Conservation (phyloP, 1,140 invertebrate genomes). For the Aricia agestis region DNA sequence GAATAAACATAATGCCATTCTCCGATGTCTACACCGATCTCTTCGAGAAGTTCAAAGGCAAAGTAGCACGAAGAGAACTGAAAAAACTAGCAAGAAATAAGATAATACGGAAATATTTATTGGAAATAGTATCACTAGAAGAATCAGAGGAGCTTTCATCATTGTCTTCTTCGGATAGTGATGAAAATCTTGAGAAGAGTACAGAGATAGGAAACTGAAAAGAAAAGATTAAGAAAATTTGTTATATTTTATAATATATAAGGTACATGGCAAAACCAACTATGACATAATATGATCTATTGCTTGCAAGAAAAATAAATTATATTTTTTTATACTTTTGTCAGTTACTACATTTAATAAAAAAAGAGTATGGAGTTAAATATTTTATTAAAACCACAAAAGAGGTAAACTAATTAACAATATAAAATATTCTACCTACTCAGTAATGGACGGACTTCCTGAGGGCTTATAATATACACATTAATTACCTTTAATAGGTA, state of each 20-base stretch:
- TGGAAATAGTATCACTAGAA: neutral
- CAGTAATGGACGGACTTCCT: slow-evolving; percentile 53
- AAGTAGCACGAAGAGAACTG: slow-evolving; percentile 45
- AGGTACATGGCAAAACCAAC: neutral
- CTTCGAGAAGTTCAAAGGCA: slow-evolving; percentile 54
- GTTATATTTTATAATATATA: no score
- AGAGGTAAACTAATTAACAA: neutral
- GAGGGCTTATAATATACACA: slow-evolving; percentile 42
- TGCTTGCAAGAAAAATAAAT: no score
- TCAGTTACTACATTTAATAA: neutral
- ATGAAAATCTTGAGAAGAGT: neutral
- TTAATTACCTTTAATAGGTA: slow-evolving; percentile 15
- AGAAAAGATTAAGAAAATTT: neutral
- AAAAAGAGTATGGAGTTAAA: neutral
- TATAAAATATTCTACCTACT: slow-evolving; percentile 21
- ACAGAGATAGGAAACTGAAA: neutral
- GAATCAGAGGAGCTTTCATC: neutral
- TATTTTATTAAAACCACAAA: neutral
- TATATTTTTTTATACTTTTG: no score
- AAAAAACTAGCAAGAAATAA: slow-evolving; percentile 35
- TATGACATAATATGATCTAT: no score
- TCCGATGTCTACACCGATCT: slow-evolving; percentile 59
- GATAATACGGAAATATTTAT: slow-evolving; percentile 26
- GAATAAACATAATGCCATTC: slow-evolving; percentile 64
- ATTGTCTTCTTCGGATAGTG: neutral